These are phyloP conservation scores for Thaumetopoea pityocampa DNA, from an alignment of 1,140 invertebrate genomes.

Conservation along the genomic window DNA sequence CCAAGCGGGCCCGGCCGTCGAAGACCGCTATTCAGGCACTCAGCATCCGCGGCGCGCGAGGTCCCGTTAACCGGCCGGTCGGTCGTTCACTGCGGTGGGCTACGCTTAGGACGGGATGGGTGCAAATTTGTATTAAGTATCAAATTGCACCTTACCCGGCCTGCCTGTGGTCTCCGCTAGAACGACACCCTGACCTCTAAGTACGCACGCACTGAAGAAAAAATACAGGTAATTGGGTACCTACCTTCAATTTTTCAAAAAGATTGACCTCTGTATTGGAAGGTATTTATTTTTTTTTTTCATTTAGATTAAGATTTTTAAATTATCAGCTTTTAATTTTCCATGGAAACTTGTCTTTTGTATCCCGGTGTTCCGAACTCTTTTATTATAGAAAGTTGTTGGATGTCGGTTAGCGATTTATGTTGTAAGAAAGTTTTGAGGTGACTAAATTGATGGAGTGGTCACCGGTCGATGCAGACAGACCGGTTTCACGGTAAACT, in stretches of 20 bases:
- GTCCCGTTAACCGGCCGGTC: slow-evolving; percentile 67
- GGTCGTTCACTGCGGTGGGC: slow-evolving; percentile 69
- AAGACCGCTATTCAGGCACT: slow-evolving; percentile 57
- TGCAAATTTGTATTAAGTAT: slow-evolving; percentile 65
- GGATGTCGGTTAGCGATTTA: slow-evolving; percentile 32
- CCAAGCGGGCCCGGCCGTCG: slow-evolving; percentile 67
- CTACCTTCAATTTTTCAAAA: slow-evolving; percentile 2
- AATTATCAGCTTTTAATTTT: neutral
- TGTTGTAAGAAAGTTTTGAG: slow-evolving; percentile 52
- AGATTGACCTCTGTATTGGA: too few species aligned
- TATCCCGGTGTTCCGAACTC: neutral
- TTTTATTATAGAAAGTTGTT: slow-evolving; percentile 31
- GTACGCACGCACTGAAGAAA: slow-evolving; percentile 1
- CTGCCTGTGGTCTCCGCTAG: slow-evolving; percentile 57
- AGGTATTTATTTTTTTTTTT: too few species aligned
- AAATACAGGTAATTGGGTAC: slow-evolving; percentile 1
- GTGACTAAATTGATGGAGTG: slow-evolving; percentile 53
- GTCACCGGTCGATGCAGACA: slow-evolving; percentile 37
- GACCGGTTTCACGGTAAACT: slow-evolving; percentile 64
- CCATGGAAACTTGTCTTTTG: slow-evolving; percentile 3
- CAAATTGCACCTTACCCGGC: slow-evolving; percentile 74
- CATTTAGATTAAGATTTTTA: neutral
- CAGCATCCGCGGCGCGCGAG: slow-evolving; percentile 71
- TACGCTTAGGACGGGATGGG: slow-evolving; percentile 72
- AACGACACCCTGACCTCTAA: slow-evolving; percentile 16